Base-by-base conservation (phyloP, 2,888 invertebrate species). In the Agrenia bidenticulata region DNA sequence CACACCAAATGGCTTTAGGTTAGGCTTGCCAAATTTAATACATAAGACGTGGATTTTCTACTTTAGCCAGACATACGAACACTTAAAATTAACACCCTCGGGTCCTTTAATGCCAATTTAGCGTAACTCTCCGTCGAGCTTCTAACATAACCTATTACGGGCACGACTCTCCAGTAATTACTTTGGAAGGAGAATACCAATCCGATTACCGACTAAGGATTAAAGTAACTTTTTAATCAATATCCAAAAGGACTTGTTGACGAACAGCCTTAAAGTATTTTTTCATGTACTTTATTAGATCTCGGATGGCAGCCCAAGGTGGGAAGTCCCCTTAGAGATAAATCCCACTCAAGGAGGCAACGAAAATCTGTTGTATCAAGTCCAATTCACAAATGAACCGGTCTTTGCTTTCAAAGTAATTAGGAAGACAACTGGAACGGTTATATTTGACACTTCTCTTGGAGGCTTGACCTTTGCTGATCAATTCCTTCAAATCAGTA, bases 401-500 rank as follows among this genome's bases (percentile, higher is more conserved):
- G 61, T 61, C 0, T 75, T 73, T 50, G 60, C 68, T 7, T 73
- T 74, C 54, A 71, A 73, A 64, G 71, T 75, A 11, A 59, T 72
- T 37, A 66, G 75, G 13, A 15, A 51, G 23, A 37, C 66, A 2
- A 69, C 72, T 1, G 67, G 67, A 2, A 65, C 72, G 1, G 66
- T 53, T 2, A 15, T 75, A 17, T 76, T 78, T 58, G 78, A 79
- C 69, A 77, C 78, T 2, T 73, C 76, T 23, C 73, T 78, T 5
- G 78, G 78, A 15, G 81, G 81, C 0, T 77, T 83, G 7, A 78
- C 79, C 4, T 80, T 81, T 69, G 79, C 81, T 4, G 79, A 83
- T 65, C 81, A 82, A 77, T 82, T 80, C 70, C 75, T 83, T 4
- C 81, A 82, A 73, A 77, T 82, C 7, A 76, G 80, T 11, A 79